Percentiles rank a stretch among this genome's conserved stretches.
phyloP scores from a whole-genome alignment of 2,888 invertebrate species.

The Amiota communis region DNA sequence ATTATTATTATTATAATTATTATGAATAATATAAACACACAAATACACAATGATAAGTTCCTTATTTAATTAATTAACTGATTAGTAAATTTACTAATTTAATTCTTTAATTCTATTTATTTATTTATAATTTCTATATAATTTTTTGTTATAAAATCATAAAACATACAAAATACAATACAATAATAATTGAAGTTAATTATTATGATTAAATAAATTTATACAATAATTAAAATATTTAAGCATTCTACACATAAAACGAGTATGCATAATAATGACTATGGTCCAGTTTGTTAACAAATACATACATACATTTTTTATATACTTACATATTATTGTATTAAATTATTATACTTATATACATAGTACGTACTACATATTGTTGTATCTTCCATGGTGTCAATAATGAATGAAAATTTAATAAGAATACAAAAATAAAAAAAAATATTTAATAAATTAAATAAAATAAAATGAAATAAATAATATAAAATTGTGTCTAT shows the following conservation, averaged over 20 bases:
- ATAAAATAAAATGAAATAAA: conserved; percentile 12
- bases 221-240: too few relatives aligned
- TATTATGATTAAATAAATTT: too few relatives aligned
- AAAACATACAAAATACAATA: not conserved
- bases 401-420: not conserved
- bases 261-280: too few relatives aligned
- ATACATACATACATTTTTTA: too few relatives aligned
- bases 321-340: too few relatives aligned
- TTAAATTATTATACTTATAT: too few relatives aligned
- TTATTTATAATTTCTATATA: not conserved
- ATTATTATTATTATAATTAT: not conserved
- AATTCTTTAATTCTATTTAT: not conserved
- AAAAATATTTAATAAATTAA: not conserved
- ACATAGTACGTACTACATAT: too few relatives aligned
- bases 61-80: conserved; percentile 21
- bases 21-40: not conserved
- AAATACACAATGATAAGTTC: conserved; percentile 11
- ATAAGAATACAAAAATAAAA: conserved; percentile 20
- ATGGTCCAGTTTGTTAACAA: too few relatives aligned
- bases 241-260: too few relatives aligned
- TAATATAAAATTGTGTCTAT: not conserved
- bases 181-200: not conserved
- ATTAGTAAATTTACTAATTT: too few relatives aligned
- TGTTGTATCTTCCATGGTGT: too few relatives aligned
- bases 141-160: not conserved